Conservation (phyloP, 1,140 invertebrate genomes). For the Paramacrobiotus metropolitanus region DNA sequence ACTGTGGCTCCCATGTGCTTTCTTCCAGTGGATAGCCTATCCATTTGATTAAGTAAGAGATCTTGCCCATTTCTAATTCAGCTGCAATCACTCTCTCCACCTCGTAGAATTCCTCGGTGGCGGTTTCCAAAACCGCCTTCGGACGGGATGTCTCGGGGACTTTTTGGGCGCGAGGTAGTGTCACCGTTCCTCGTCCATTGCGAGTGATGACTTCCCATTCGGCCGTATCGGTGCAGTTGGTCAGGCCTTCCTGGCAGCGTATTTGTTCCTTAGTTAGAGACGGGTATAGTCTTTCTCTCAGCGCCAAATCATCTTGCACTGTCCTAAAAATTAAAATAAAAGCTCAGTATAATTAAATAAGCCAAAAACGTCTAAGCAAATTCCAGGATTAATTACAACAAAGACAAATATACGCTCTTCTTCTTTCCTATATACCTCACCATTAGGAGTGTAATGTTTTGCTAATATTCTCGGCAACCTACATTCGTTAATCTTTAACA, state of each 20-base stretch:
- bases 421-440: too few species aligned
- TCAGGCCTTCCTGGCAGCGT: background rate
- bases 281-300: background rate
- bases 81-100: background rate
- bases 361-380: too few species aligned
- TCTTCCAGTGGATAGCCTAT: background rate
- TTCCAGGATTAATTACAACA: too few species aligned
- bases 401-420: too few species aligned
- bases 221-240: background rate
- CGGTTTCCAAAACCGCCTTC: background rate
- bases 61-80: background rate
- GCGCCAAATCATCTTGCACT: background rate
- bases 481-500: too few species aligned
- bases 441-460: too few species aligned
- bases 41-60: background rate
- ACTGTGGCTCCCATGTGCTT: background rate
- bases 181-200: too few species aligned
- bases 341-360: too few species aligned
- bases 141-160: background rate
- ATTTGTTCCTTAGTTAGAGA: background rate
- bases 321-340: background rate
- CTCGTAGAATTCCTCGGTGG: background rate
- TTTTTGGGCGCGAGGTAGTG: too few species aligned
- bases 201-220: background rate
- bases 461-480: too few species aligned